phyloP scores from a whole-genome alignment of 2,113 vertebrate genomes.

The Poeciliopsis turrubarensis region DNA sequence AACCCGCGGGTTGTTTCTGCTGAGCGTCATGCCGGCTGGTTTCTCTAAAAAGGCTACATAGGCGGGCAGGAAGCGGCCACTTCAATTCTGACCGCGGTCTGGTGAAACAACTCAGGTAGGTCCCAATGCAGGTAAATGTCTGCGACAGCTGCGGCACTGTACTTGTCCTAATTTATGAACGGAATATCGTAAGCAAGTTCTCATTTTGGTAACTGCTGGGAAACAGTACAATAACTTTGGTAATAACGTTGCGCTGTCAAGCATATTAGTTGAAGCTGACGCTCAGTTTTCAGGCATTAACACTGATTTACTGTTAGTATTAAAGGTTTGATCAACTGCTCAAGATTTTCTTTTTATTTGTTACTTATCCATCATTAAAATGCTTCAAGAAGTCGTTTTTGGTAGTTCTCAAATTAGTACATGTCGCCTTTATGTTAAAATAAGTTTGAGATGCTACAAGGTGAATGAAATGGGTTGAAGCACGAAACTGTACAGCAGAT shows the following conservation, averaged over 20 bases:
- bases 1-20: neutral
- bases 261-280: neutral
- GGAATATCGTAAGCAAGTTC: too few relatives aligned
- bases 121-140: too few relatives aligned
- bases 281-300: too few relatives aligned
- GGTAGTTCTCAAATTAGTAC: neutral
- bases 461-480: neutral
- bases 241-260: too few relatives aligned
- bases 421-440: neutral
- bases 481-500: too few relatives aligned
- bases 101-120: conserved; percentile 6
- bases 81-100: neutral
- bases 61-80: too few relatives aligned
- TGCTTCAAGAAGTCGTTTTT: neutral
- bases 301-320: too few relatives aligned
- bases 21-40: neutral
- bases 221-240: too few relatives aligned
- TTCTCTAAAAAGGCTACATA: neutral
- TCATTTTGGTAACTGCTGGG: too few relatives aligned
- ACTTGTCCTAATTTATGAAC: neutral
- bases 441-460: neutral
- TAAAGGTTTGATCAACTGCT: neutral
- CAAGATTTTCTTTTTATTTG: neutral
- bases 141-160: too few relatives aligned
- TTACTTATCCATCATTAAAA: neutral